Evolutionary conservation across 2,888 invertebrate species (phyloP), one percentile per base, ranked within the genome.

Genomic region (Polydrusus tereticollis): DNA sequence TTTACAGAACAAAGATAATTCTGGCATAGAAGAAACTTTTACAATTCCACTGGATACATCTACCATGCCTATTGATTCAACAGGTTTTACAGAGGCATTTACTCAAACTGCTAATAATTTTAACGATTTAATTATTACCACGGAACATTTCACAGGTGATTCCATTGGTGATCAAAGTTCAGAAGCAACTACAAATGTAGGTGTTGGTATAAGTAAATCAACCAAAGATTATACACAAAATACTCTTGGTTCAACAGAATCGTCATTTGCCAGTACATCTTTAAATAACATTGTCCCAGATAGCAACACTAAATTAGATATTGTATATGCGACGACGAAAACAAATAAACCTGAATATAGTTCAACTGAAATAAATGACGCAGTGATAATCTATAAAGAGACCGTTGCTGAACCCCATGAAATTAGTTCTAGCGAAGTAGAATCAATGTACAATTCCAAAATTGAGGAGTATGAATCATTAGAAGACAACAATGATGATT

Each of bases 351-450:
- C n/a, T n/a, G n/a, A n/a, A n/a, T n/a, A n/a, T n/a, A n/a, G n/a
- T n/a, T n/a, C n/a, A n/a, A n/a, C n/a, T n/a, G n/a, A n/a, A n/a
- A n/a, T n/a, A n/a, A n/a, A n/a, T n/a, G n/a, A n/a, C n/a, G n/a
- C 2, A 8, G 33, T 21, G 2, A 14, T 33, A 14, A 50, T 26
- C 7, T 23, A 43, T 18, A 66, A 47, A 29, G 66, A 43, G 29
- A 7, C 0, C 2, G 38, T 16, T 16, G 20, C 16, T 6, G 38
- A 16, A n/a, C 14, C 26, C 7, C 33, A 43, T 1, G 59, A 65
- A 38, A 7, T 63, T 29, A 70, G 58, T 18, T 58, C 73, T 8
- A 58, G 47, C 21, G 73, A 73, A n/a, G 70, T 73, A 14, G 73
- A 50, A 18, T 52, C 73, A 12, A 67, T 73, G 36, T 73, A 66